phyloP scores from a whole-genome alignment of 2,113 vertebrate species.

The Stigmatopora nigra region DNA sequence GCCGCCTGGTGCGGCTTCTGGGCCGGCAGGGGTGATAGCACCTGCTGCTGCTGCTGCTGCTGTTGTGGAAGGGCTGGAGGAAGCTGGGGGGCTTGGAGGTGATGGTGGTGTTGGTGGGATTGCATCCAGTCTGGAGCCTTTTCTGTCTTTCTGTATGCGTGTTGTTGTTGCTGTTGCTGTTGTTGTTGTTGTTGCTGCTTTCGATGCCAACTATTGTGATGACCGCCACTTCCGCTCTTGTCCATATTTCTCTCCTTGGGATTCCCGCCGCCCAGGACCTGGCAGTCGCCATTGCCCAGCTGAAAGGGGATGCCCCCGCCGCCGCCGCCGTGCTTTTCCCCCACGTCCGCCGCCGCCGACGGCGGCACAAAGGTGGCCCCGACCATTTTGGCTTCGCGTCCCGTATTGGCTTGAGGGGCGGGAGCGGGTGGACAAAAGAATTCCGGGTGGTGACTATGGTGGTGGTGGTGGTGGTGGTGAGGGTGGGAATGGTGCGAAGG shows the following conservation, averaged over 20 bases:
- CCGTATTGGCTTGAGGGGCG: slow-evolving; percentile 50
- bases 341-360: slow-evolving; percentile 79
- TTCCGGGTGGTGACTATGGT: slow-evolving; percentile 77
- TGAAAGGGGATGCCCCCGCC: too few species aligned
- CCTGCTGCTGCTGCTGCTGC: slow-evolving; percentile 32
- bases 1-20: slow-evolving; percentile 65
- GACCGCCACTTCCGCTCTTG: slow-evolving; percentile 54
- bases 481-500: slow-evolving; percentile 10
- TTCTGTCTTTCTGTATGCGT: slow-evolving; percentile 78
- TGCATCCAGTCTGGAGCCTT: slow-evolving; percentile 81
- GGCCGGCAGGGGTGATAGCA: slow-evolving; percentile 46
- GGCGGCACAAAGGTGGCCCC: slow-evolving; percentile 88
- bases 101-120: slow-evolving; percentile 52
- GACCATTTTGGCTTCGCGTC: slow-evolving; percentile 80
- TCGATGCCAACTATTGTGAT: slow-evolving; percentile 68
- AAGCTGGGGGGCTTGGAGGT: slow-evolving; percentile 57
- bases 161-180: slow-evolving; percentile 54
- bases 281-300: slow-evolving; percentile 72
- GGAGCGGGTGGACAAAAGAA: slow-evolving; percentile 81
- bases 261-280: slow-evolving; percentile 68
- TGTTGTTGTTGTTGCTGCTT: slow-evolving; percentile 43
- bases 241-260: slow-evolving; percentile 80
- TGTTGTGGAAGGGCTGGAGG: slow-evolving; percentile 47
- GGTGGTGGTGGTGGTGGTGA: too few species aligned
- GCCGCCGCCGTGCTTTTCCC: slow-evolving; percentile 78